Evolutionary conservation across 2,113 vertebrate species (phyloP).

Genomic region (Prinia subflava): DNA sequence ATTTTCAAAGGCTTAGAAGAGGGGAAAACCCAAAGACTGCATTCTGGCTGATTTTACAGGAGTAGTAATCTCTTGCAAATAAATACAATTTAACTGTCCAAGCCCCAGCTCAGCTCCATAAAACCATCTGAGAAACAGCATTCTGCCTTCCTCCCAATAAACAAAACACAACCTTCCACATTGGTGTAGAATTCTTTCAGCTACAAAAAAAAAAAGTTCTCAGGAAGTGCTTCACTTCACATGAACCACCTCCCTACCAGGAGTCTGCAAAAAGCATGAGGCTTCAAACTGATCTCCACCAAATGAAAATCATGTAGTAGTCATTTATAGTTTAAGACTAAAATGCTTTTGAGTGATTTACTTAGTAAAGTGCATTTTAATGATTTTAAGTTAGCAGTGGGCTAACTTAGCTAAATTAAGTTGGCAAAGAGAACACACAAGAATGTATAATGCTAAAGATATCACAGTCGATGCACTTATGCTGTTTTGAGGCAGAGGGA

Average conservation of each 20-base stretch:
- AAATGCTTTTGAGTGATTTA: neutral
- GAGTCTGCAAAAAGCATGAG: neutral
- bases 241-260: neutral
- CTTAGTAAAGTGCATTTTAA: neutral
- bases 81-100: neutral
- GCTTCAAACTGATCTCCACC: neutral
- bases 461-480: neutral
- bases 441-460: neutral
- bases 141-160: neutral
- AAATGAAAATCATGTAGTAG: neutral
- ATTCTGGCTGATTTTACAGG: neutral
- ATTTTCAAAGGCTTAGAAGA: neutral
- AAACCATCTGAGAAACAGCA: neutral
- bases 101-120: neutral
- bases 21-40: neutral
- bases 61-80: neutral
- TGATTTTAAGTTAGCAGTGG: neutral
- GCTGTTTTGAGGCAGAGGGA: neutral
- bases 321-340: neutral
- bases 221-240: neutral
- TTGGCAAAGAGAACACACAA: neutral
- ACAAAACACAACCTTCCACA: neutral
- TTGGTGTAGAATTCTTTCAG: neutral
- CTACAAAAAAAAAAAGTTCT: neutral
- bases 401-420: neutral